phyloP scores from a whole-genome alignment of 2,113 vertebrate genomes.

The Thymallus thymallus region DNA sequence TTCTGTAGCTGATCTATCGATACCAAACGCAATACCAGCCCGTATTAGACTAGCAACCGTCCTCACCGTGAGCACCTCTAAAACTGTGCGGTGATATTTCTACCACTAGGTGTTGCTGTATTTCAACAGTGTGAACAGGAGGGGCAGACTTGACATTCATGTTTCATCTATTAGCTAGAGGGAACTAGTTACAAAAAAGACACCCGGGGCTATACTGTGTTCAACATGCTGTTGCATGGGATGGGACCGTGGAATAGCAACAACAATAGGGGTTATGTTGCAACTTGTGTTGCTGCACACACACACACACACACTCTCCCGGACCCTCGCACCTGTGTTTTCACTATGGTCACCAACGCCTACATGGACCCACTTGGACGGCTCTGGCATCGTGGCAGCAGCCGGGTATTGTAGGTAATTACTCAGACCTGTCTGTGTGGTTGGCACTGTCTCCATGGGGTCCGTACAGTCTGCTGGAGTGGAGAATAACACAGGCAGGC shows the following conservation, averaged over 20 bases:
- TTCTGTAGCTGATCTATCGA: neutral
- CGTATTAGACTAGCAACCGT: too few relatives aligned
- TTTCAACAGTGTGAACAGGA: conserved; percentile 12
- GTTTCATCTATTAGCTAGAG: conserved; percentile 55
- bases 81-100: neutral
- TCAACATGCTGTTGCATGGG: conserved; percentile 4
- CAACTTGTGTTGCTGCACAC: neutral
- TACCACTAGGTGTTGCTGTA: conserved; percentile 64
- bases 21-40: too few relatives aligned
- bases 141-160: conserved; percentile 60
- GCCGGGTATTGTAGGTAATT: neutral
- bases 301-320: too few relatives aligned
- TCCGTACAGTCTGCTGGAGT: neutral
- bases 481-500: neutral
- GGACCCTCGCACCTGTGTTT: neutral
- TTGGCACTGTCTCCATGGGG: neutral
- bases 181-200: conserved; percentile 4
- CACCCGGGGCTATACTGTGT: conserved; percentile 21
- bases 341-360: neutral
- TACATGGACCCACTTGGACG: neutral
- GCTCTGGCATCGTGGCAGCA: neutral
- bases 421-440: neutral
- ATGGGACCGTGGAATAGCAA: neutral
- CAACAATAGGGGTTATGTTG: neutral
- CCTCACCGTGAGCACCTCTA: neutral